phyloP scores from a whole-genome alignment of 2,888 invertebrate species.

The Cremastobaeus sp. region DNA sequence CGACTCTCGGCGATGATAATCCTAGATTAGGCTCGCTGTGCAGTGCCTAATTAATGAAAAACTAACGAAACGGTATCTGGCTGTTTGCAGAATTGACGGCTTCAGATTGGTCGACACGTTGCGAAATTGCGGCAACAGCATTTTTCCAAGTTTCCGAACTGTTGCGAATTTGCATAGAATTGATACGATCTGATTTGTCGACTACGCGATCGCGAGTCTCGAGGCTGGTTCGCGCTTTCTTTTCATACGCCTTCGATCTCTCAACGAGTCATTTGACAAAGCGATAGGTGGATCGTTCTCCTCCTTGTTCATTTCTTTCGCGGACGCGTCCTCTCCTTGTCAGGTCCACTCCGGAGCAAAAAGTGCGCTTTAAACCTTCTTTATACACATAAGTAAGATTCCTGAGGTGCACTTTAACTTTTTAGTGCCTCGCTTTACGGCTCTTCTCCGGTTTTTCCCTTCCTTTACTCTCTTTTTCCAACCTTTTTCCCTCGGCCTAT shows the following conservation, averaged over 20 bases:
- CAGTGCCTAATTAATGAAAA: slow-evolving; percentile 43
- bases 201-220: background rate
- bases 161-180: too few relatives aligned
- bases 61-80: slow-evolving; percentile 31
- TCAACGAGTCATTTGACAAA: slow-evolving; percentile 42
- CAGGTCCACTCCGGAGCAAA: slow-evolving; percentile 32
- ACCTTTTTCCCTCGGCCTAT: too few relatives aligned
- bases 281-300: slow-evolving; percentile 23
- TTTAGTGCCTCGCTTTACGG: slow-evolving; percentile 63
- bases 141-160: too few relatives aligned
- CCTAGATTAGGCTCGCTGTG: slow-evolving; percentile 24
- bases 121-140: too few relatives aligned
- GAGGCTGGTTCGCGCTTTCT: background rate
- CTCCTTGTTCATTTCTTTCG: slow-evolving; percentile 30
- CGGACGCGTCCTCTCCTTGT: slow-evolving; percentile 30
- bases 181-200: background rate
- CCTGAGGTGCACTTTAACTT: slow-evolving; percentile 62
- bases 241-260: slow-evolving; percentile 2
- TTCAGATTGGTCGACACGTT: background rate
- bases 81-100: background rate
- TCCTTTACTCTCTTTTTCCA: slow-evolving; percentile 1
- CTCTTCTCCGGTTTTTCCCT: slow-evolving; percentile 20
- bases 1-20: slow-evolving; percentile 36
- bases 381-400: slow-evolving; percentile 65
- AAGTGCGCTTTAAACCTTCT: slow-evolving; percentile 61